Base-by-base conservation (phyloP, 2,797 vertebrate species). In the Hypotaenidia okinawae region DNA sequence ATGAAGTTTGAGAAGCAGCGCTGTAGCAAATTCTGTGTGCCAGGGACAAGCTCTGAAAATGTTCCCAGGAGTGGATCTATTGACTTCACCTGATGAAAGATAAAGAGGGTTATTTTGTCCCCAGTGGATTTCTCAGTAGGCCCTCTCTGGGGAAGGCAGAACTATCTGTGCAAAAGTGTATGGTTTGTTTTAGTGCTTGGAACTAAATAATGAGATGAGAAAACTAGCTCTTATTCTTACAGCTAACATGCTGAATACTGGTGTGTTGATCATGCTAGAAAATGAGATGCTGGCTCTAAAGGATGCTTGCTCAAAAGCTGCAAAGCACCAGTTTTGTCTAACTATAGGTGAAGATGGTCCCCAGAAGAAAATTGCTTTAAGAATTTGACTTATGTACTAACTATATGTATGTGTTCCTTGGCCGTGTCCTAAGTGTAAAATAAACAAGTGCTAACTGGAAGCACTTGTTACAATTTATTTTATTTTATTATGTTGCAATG, bases 11-110 rank as follows among this genome's bases (percentile, higher is more conserved):
- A 91, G 84, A 67, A 89, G 64, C 52, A 75, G 19, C 55, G 63
- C 82, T 91, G 82, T 61, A 72, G 57, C 54, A 89, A 23, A 72
- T 80, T 74, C 55, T 87, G 22, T 84, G 90, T 94, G 80, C 54
- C 47, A 52, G 64, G 54, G 12, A 58, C 67, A 37, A 87, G 57
- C 57, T 92, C 64, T 94, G 74, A 49, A 87, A 67, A 62, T 78
- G 52, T 33, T 88, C 32, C 52, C 59, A 1, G 0, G 80, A 75
- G 89, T 86, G 37, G 35, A 54, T 88, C 57, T 90, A 5, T 78
- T 76, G 64, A 47, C 54, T 90, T 87, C 33, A 73, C 52, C 11
- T 43, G 49, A 61, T 64, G 76, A 84, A 87, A 90, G 57, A 28
- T 55, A 55, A 35, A 76, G 59, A 45, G 37, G 43, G 39, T 79